These are phyloP conservation scores for Anolis apletophallus DNA, from an alignment of 2,797 vertebrate genomes.

Conservation along the genomic window DNA sequence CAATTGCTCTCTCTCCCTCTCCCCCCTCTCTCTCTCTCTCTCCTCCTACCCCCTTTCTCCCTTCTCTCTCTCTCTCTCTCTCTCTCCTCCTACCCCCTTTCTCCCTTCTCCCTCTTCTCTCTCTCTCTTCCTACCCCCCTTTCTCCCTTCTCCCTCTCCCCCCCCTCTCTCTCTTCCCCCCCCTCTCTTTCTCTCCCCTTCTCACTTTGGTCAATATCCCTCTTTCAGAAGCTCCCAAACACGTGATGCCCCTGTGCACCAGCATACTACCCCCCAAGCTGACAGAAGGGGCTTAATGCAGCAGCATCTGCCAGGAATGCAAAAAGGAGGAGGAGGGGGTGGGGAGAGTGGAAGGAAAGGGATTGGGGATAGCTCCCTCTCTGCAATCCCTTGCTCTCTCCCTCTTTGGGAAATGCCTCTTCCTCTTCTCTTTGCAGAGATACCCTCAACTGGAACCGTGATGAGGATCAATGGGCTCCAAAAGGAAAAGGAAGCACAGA, in stretches of 20 bases:
- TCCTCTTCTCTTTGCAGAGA: not conserved
- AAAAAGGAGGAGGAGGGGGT: not conserved
- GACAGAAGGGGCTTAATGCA: conserved; percentile 35
- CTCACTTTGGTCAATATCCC: conserved; percentile 36
- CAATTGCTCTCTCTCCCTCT: no score
- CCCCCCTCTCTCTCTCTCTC: not conserved
- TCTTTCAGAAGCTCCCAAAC: conserved; percentile 9
- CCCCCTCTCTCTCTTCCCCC: not conserved
- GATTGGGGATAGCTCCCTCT: not conserved
- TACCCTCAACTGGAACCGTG: no score
- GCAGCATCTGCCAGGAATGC: conserved; percentile 17
- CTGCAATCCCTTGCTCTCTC: no score
- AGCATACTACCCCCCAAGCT: not conserved
- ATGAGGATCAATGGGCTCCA: not conserved
- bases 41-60: no score
- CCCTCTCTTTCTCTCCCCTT: not conserved
- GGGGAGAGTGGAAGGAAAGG: no score
- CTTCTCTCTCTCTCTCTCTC: not conserved
- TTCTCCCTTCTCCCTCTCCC: no score
- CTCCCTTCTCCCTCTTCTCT: not conserved
- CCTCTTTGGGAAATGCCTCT: conserved; percentile 11
- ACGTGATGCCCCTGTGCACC: conserved; percentile 39
- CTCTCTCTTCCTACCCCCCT: no score
- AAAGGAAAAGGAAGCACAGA: not conserved
- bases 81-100: no score